Percentiles rank a stretch among this genome's conserved stretches.
These are phyloP conservation scores for Nycticryphes semicollaris DNA, from an alignment of 2,113 vertebrate species.

Conservation along the genomic window DNA sequence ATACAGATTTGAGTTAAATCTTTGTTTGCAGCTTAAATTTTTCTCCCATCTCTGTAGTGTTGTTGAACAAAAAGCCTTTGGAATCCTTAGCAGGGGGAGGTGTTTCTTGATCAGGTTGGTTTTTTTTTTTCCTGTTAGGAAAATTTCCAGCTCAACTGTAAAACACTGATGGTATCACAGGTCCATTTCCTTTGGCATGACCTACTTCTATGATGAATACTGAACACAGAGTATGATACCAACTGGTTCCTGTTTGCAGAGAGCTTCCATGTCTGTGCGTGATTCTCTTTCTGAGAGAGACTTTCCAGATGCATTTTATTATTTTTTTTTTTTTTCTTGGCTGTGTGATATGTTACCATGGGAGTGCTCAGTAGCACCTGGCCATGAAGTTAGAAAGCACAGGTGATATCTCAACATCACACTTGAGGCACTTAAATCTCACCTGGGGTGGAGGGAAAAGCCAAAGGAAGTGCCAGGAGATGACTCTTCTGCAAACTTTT, in stretches of 20 bases:
- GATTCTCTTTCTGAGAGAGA: background rate
- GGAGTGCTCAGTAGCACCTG: background rate
- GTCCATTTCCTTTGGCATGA: background rate
- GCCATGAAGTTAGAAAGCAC: background rate
- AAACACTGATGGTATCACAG: background rate
- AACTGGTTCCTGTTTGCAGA: background rate
- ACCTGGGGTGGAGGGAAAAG: background rate
- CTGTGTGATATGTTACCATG: background rate
- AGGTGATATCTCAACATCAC: accelerated
- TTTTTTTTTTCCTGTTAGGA: background rate
- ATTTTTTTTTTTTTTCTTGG: background rate
- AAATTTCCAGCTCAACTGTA: background rate
- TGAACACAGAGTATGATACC: background rate
- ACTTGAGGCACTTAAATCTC: background rate
- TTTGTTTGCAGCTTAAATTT: background rate
- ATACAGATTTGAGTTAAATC: background rate
- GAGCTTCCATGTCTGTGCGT: background rate
- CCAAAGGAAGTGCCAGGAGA: background rate
- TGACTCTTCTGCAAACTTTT: background rate
- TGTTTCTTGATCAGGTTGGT: background rate
- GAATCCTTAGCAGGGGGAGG: background rate
- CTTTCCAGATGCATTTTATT: background rate
- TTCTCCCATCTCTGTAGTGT: background rate
- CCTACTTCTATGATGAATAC: background rate
- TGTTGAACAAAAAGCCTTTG: background rate